Conservation (phyloP, 2,888 invertebrate genomes). For the Ornithoptera alexandrae region DNA sequence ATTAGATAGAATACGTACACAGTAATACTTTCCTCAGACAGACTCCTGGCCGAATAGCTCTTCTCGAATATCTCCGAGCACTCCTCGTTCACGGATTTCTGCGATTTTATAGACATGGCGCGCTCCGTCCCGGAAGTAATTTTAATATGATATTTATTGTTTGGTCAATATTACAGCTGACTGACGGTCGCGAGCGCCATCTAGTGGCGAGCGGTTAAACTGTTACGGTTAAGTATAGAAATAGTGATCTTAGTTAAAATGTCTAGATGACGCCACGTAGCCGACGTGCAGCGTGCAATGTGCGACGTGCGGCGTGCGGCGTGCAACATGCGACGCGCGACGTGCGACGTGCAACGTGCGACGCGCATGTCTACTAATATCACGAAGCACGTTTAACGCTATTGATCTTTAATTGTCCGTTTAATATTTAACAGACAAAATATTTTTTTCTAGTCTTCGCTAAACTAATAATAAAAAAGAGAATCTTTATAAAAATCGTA, state of each 20-base stretch:
- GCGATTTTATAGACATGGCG: constrained; percentile 69
- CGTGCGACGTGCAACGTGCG: too few relatives aligned
- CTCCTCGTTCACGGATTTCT: constrained; percentile 64
- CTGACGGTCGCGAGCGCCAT: constrained; percentile 21
- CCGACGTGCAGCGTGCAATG: too few relatives aligned
- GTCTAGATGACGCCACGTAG: not conserved
- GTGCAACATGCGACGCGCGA: too few relatives aligned
- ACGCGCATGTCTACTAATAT: too few relatives aligned
- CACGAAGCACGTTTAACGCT: too few relatives aligned
- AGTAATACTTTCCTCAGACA: constrained; percentile 56
- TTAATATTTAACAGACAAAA: too few relatives aligned
- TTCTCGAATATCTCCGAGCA: constrained; percentile 64
- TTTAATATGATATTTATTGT: constrained; percentile 34
- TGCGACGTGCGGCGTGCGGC: too few relatives aligned
- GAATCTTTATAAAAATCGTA: too few relatives aligned
- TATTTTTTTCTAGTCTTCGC: too few relatives aligned
- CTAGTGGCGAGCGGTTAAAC: constrained; percentile 15
- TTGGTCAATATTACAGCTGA: constrained; percentile 43
- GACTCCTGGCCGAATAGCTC: constrained; percentile 62
- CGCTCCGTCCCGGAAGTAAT: not conserved
- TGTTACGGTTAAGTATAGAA: not conserved
- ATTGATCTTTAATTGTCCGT: too few relatives aligned
- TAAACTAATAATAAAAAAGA: too few relatives aligned
- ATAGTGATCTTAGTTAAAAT: not conserved
- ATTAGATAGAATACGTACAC: constrained; percentile 8